phyloP scores from a whole-genome alignment of 2,888 invertebrate genomes.

The Aphidius colemani region DNA sequence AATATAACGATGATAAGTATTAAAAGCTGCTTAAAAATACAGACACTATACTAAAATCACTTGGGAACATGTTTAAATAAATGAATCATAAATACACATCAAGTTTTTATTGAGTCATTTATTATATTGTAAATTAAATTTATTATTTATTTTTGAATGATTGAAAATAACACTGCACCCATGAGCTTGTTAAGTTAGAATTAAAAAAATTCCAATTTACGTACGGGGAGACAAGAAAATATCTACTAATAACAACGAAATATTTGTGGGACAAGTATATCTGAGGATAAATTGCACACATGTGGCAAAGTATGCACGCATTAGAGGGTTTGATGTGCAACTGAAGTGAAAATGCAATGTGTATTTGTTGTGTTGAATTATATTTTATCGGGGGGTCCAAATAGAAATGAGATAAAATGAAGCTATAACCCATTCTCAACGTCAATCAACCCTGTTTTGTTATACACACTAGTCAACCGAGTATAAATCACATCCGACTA shows the following conservation, averaged over 20 bases:
- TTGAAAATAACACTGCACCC: no score
- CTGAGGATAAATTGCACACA: constrained; percentile 11
- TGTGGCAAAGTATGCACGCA: not conserved
- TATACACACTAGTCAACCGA: constrained; percentile 49
- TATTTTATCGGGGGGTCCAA: constrained; percentile 30
- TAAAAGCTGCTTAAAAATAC: no score
- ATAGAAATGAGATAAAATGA: constrained; percentile 46
- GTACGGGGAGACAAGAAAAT: not conserved
- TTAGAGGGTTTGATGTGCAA: constrained; percentile 16
- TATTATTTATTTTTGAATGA: no score
- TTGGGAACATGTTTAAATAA: no score
- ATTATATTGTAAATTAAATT: no score
- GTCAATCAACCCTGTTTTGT: constrained; percentile 28
- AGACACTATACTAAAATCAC: no score
- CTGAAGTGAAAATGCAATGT: not conserved
- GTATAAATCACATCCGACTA: constrained; percentile 47
- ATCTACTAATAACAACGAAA: not conserved
- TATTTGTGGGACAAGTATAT: constrained; percentile 1
- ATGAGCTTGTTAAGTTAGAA: no score
- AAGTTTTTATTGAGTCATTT: no score
- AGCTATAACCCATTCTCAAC: constrained; percentile 45
- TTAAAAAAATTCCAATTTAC: not conserved
- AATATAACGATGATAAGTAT: no score
- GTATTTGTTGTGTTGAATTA: no score
- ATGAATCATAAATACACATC: no score